Conservation (phyloP, 2,888 invertebrate genomes). For the Dicycla oo region DNA sequence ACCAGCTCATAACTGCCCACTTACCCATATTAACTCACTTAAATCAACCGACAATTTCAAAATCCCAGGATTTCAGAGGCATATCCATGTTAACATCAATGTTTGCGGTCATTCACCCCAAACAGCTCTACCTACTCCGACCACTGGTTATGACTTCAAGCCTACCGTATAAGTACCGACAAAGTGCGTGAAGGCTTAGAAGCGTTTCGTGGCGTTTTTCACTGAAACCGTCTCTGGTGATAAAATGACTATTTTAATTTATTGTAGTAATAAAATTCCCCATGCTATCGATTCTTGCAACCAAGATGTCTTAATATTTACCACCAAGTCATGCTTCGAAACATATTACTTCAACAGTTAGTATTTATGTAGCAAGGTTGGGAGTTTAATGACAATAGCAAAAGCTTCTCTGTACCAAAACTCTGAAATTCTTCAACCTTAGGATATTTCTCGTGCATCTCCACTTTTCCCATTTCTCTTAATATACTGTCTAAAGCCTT, state of each 20-base stretch:
- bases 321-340: neutral
- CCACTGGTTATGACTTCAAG: neutral
- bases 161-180: neutral
- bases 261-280: neutral
- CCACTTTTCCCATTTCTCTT: neutral
- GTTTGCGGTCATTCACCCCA: too few species aligned
- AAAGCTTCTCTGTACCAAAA: neutral
- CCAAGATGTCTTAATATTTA: neutral
- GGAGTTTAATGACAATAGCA: neutral
- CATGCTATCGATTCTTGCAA: neutral
- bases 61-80: too few species aligned
- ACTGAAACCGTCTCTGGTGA: neutral
- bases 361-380: neutral
- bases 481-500: neutral
- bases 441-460: neutral
- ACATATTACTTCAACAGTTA: neutral
- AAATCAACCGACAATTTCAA: too few species aligned
- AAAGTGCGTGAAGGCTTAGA: neutral
- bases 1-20: too few species aligned
- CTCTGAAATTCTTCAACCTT: neutral
- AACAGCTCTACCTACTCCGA: too few species aligned
- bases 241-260: neutral
- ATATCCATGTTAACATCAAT: too few species aligned
- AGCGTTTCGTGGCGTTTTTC: neutral
- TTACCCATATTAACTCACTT: too few species aligned